phyloP scores from a whole-genome alignment of 2,113 vertebrate genomes.

The Myrmecobius fasciatus region DNA sequence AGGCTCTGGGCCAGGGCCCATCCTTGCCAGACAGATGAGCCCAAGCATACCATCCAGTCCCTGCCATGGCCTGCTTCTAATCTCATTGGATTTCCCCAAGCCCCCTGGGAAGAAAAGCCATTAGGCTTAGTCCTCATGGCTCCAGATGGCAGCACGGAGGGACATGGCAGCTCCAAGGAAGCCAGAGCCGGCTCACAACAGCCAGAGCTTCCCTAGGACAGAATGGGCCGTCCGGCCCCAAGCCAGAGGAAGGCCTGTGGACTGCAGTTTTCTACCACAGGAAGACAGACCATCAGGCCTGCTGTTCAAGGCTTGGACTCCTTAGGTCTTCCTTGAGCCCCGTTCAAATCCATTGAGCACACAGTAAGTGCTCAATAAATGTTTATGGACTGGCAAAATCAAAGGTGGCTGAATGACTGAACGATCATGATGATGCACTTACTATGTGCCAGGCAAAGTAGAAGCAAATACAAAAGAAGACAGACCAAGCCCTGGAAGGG shows the following conservation, averaged over 20 bases:
- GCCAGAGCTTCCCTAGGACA: background rate
- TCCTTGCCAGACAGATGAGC: no score
- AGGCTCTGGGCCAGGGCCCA: background rate
- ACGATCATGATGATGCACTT: background rate
- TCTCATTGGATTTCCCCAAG: conserved; percentile 3
- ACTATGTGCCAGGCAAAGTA: background rate
- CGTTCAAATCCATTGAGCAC: background rate
- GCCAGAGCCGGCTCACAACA: accelerated
- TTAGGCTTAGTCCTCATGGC: background rate
- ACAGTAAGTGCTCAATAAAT: background rate
- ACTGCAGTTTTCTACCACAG: background rate
- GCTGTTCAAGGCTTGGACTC: background rate
- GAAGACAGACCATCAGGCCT: background rate
- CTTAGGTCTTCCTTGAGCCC: background rate
- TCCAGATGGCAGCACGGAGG: background rate
- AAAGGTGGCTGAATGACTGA: background rate
- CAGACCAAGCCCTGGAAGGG: background rate
- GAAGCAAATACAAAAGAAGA: background rate
- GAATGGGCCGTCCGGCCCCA: background rate
- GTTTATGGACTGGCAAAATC: background rate
- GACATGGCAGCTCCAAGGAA: background rate
- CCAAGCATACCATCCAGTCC: background rate
- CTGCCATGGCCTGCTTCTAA: conserved; percentile 21
- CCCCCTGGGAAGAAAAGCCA: background rate
- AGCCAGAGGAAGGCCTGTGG: no score